A percentile compares a stretch with the other conserved stretches of the same genome.
These are phyloP conservation scores for Heliconius eleuchia DNA, from an alignment of 1,140 invertebrate genomes.

Conservation along the genomic window DNA sequence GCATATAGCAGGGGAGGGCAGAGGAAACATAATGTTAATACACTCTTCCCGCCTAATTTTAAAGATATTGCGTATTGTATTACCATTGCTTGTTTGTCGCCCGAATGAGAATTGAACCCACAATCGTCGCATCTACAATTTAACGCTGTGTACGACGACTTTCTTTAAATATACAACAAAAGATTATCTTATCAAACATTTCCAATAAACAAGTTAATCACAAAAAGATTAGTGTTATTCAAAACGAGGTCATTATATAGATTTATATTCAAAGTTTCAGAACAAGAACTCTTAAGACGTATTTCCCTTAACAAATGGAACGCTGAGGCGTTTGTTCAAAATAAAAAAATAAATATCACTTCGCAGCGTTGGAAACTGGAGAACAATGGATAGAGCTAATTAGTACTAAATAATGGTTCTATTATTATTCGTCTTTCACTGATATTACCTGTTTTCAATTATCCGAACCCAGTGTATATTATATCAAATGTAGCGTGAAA, in stretches of 20 bases:
- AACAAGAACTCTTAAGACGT: conserved; percentile 10
- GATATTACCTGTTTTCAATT: conserved; percentile 28
- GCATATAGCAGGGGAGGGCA: no score
- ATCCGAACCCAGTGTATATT: background rate
- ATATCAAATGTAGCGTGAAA: background rate
- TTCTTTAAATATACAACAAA: background rate
- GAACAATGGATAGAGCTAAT: conserved; percentile 13
- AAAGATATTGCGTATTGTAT: no score
- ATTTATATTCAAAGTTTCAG: conserved; percentile 12
- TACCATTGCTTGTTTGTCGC: no score
- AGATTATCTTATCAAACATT: background rate
- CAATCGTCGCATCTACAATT: no score
- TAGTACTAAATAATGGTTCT: conserved; percentile 18
- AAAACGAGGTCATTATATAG: conserved; percentile 12
- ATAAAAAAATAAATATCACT: conserved; percentile 7
- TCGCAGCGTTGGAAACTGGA: background rate
- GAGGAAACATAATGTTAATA: no score
- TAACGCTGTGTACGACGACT: no score
- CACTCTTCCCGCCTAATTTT: no score
- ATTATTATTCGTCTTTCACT: conserved; percentile 14
- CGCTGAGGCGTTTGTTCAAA: background rate
- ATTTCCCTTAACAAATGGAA: conserved; percentile 11
- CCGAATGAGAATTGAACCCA: no score
- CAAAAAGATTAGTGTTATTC: conserved; percentile 1
- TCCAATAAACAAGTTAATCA: background rate